These are phyloP conservation scores for Leptosomus discolor DNA, from an alignment of 2,113 vertebrate genomes.

Conservation along the genomic window DNA sequence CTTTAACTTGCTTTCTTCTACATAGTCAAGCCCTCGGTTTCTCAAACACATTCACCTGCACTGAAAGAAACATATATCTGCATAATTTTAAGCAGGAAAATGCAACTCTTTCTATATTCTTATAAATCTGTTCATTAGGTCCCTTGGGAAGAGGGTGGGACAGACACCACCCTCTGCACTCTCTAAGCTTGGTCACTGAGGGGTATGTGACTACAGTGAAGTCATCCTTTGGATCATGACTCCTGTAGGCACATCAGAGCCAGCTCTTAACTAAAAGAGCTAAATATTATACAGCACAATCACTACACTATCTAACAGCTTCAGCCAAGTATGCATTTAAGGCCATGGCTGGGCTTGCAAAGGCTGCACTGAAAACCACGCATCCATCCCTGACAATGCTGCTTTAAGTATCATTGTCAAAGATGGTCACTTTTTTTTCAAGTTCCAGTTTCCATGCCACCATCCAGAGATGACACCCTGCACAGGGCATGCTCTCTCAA, in stretches of 20 bases:
- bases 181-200: background rate
- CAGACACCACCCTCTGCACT: background rate
- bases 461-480: background rate
- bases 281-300: background rate
- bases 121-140: background rate
- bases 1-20: background rate
- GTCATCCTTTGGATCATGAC: background rate
- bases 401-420: accelerated
- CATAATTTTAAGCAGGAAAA: background rate
- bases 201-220: background rate
- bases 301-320: background rate
- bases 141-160: background rate
- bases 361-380: background rate
- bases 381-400: background rate
- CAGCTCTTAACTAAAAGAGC: background rate
- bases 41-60: background rate
- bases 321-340: background rate
- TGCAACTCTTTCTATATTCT: background rate
- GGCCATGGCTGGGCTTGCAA: background rate
- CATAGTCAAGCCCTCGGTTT: background rate
- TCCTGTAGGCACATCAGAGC: background rate
- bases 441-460: background rate
- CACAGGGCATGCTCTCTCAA: background rate
- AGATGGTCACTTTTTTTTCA: accelerated
- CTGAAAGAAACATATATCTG: background rate